Evolutionary conservation across 2,113 vertebrate species (phyloP).

Genomic region (Pao palembangensis): DNA sequence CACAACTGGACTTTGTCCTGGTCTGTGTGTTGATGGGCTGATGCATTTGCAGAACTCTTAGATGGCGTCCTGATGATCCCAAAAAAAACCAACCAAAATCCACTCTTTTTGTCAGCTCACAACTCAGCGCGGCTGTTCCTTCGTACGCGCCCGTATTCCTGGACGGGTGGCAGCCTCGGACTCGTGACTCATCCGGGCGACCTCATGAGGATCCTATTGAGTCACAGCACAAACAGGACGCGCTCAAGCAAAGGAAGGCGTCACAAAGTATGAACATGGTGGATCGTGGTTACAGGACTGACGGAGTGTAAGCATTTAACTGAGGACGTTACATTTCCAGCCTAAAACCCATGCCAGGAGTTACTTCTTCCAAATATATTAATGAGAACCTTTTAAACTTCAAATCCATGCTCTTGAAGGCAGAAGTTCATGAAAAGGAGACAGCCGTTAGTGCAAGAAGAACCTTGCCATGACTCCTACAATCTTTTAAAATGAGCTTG

Average conservation of each 20-base stretch:
- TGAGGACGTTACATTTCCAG: background rate
- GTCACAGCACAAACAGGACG: conserved; percentile 80
- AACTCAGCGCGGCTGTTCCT: conserved; percentile 60
- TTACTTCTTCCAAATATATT: background rate
- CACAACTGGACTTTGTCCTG: conserved; percentile 77
- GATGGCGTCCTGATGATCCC: background rate
- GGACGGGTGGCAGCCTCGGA: conserved; percentile 78
- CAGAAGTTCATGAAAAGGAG: background rate
- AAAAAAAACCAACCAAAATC: background rate
- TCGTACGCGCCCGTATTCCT: conserved; percentile 77
- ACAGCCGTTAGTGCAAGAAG: too few species aligned
- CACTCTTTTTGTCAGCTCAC: conserved; percentile 59
- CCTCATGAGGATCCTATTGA: conserved; percentile 79
- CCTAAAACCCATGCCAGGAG: too few species aligned
- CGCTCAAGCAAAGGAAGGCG: conserved; percentile 38
- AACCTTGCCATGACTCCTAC: too few species aligned
- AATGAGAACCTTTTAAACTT: background rate
- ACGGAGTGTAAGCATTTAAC: conserved; percentile 41
- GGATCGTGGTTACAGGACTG: background rate
- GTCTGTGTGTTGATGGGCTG: conserved; percentile 31
- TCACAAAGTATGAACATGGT: background rate
- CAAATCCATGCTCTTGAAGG: background rate
- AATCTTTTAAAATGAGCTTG: too few species aligned
- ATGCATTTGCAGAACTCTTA: background rate
- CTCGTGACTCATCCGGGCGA: conserved; percentile 60